These are phyloP conservation scores for Eupithecia tripunctaria DNA, from an alignment of 2,888 invertebrate genomes.

Conservation along the genomic window DNA sequence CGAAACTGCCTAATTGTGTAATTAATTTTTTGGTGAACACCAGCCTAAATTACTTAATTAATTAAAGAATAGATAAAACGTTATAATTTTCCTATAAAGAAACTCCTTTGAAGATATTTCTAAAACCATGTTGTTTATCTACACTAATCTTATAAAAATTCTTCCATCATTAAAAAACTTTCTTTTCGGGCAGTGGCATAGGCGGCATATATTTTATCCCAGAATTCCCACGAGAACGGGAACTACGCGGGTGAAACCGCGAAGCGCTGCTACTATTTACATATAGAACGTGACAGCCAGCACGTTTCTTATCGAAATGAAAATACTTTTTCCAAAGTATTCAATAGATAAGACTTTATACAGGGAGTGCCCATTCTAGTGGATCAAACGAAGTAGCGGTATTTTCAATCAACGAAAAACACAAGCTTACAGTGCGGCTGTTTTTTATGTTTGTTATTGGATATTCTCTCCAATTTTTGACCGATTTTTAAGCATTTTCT, in stretches of 20 bases:
- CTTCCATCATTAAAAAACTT: too few relatives aligned
- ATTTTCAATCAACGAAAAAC: neutral
- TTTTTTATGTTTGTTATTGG: neutral
- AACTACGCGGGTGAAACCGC: too few relatives aligned
- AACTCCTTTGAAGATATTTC: neutral
- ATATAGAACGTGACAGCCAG: neutral
- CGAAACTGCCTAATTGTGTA: too few relatives aligned
- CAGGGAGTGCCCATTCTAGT: neutral
- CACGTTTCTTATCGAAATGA: neutral
- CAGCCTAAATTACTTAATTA: too few relatives aligned
- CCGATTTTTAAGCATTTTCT: neutral
- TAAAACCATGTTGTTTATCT: neutral
- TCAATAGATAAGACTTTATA: neutral
- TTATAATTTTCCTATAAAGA: neutral
- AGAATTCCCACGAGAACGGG: too few relatives aligned
- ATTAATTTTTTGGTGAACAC: too few relatives aligned
- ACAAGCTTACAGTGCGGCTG: neutral
- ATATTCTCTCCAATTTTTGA: neutral
- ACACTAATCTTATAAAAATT: too few relatives aligned
- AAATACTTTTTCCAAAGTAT: conserved; percentile 2
- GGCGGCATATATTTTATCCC: too few relatives aligned
- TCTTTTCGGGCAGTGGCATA: too few relatives aligned
- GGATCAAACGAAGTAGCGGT: neutral
- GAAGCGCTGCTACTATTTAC: too few relatives aligned
- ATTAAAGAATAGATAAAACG: neutral